phyloP scores from a whole-genome alignment of 2,113 vertebrate genomes.

The Gymnobelideus leadbeateri region DNA sequence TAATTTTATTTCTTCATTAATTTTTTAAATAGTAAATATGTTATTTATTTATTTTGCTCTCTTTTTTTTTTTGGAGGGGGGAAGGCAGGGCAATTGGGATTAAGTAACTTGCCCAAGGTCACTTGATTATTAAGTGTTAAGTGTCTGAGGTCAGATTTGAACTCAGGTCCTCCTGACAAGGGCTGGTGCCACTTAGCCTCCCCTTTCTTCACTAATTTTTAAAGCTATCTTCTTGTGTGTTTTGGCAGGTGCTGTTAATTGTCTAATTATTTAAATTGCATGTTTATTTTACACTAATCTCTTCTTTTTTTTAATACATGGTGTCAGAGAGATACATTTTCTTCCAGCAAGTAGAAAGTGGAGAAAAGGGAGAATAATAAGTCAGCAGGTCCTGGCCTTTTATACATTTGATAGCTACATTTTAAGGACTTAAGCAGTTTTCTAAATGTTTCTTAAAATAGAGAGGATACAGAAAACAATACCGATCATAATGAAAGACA shows the following conservation, averaged over 20 bases:
- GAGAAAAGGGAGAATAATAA: background rate
- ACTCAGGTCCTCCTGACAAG: too few relatives aligned
- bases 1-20: background rate
- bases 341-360: background rate
- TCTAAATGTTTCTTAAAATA: background rate
- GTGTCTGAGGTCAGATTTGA: too few relatives aligned
- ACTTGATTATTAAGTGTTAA: too few relatives aligned
- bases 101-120: too few relatives aligned
- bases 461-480: background rate
- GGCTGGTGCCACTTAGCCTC: too few relatives aligned
- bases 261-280: background rate
- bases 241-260: background rate
- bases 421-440: background rate
- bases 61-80: too few relatives aligned
- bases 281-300: background rate
- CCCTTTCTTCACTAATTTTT: background rate
- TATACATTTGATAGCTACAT: background rate
- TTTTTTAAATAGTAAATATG: background rate
- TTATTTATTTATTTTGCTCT: too few relatives aligned
- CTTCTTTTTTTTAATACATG: background rate
- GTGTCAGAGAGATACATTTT: background rate
- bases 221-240: background rate
- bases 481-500: background rate
- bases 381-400: background rate
- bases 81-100: too few relatives aligned